Conservation (phyloP, 2,797 vertebrate species). For the Acropternis orthonyx region DNA sequence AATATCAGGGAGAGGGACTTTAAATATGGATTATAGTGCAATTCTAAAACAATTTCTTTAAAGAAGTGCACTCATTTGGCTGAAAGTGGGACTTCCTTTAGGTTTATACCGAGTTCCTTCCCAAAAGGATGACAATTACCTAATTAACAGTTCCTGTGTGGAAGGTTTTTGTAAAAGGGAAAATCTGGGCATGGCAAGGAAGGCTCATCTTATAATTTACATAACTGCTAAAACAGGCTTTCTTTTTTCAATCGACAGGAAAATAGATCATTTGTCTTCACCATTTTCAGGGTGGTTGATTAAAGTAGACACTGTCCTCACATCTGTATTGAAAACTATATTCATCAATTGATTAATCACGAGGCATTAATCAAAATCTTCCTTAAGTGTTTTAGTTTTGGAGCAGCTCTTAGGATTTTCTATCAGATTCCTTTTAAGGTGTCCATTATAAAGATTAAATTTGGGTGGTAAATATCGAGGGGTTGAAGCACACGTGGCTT, state of each 20-base stretch:
- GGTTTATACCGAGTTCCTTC: conserved; percentile 68
- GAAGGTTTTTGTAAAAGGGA: conserved; percentile 71
- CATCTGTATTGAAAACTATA: conserved; percentile 94
- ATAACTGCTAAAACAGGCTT: conserved; percentile 74
- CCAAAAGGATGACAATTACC: conserved; percentile 75
- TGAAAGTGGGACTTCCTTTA: conserved; percentile 56
- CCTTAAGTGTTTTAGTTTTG: conserved; percentile 87
- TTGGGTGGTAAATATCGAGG: conserved; percentile 83
- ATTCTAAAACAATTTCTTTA: conserved; percentile 73
- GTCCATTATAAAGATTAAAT: conserved; percentile 88
- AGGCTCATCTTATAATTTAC: conserved; percentile 74
- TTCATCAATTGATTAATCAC: conserved; percentile 99
- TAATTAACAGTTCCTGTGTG: conserved; percentile 72
- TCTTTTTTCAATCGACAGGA: conserved; percentile 70
- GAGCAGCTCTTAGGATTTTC: conserved; percentile 83
- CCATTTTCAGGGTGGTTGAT: conserved; percentile 80
- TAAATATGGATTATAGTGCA: conserved; percentile 73
- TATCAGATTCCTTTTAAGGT: conserved; percentile 87
- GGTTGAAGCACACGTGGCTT: conserved; percentile 77
- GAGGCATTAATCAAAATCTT: conserved; percentile 90
- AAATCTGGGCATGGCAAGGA: conserved; percentile 68
- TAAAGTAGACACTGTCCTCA: conserved; percentile 87
- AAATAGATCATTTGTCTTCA: conserved; percentile 80
- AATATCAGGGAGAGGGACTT: conserved; percentile 71
- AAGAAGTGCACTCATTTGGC: conserved; percentile 61